These are phyloP conservation scores for Syndactyla subalaris DNA, from an alignment of 2,797 vertebrate species.

Conservation along the genomic window DNA sequence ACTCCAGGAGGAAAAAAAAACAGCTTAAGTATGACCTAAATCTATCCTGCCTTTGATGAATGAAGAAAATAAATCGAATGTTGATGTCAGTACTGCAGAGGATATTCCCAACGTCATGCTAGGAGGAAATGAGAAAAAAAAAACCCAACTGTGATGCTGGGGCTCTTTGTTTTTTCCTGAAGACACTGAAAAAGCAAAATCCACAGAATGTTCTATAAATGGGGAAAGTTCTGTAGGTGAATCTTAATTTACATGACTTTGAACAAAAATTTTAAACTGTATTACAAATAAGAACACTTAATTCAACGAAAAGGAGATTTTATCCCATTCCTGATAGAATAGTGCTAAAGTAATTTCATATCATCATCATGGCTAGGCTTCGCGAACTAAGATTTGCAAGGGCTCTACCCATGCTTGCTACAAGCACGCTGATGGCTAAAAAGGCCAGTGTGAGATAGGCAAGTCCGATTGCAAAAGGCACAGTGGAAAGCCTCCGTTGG, in stretches of 20 bases:
- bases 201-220: background rate
- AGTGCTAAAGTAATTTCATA: background rate
- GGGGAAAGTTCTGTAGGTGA: background rate
- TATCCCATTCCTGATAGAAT: background rate
- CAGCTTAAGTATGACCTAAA: background rate
- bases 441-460: too few species aligned
- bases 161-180: background rate
- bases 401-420: too few species aligned
- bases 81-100: slow-evolving; percentile 24
- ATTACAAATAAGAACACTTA: background rate
- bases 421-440: too few species aligned
- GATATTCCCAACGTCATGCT: background rate
- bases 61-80: slow-evolving; percentile 9
- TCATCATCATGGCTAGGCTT: too few species aligned
- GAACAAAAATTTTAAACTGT: slow-evolving; percentile 6
- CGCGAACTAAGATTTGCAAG: too few species aligned
- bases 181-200: background rate
- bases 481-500: too few species aligned
- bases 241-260: background rate
- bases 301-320: background rate
- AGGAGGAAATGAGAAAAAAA: slow-evolving; percentile 42
- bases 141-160: slow-evolving; percentile 17
- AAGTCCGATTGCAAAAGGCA: too few species aligned
- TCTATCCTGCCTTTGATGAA: slow-evolving; percentile 32
- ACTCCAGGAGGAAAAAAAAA: background rate